These are phyloP conservation scores for Gibbula magus DNA, from an alignment of 2,888 invertebrate species.

Conservation along the genomic window DNA sequence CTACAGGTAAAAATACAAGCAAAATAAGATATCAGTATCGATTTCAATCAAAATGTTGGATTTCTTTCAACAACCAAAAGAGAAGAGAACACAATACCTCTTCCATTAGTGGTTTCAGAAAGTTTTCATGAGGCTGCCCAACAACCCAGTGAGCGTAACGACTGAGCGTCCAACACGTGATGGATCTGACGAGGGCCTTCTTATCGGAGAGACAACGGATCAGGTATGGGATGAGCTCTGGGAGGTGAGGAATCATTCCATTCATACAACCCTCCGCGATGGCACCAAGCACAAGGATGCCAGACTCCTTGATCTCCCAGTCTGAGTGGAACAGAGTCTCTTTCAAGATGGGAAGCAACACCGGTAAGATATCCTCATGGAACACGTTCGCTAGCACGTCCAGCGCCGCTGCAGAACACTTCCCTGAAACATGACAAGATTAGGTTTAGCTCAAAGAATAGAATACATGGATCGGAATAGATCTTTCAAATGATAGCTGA, in stretches of 20 bases:
- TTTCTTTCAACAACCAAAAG: too few species aligned
- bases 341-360: constrained; percentile 95
- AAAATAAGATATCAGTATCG: too few species aligned
- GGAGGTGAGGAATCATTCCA: constrained; percentile 97
- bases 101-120: constrained; percentile 94
- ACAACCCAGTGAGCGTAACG: constrained; percentile 99
- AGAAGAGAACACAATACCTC: constrained; percentile 79
- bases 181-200: constrained; percentile 96
- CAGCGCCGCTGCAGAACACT: constrained; percentile 98
- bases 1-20: too few species aligned
- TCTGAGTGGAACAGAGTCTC: constrained; percentile 95
- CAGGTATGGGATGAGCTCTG: constrained; percentile 96
- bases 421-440: constrained; percentile 78
- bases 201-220: constrained; percentile 94
- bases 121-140: constrained; percentile 93
- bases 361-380: constrained; percentile 93
- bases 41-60: too few species aligned
- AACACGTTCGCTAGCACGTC: constrained; percentile 98
- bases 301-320: constrained; percentile 97
- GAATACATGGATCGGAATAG: too few species aligned
- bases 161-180: constrained; percentile 99
- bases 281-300: constrained; percentile 94
- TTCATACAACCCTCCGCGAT: constrained; percentile 91
- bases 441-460: too few species aligned
- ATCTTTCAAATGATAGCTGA: too few species aligned